Base-by-base conservation (phyloP, 1,140 invertebrate species). In the Drosophila nikananu region DNA sequence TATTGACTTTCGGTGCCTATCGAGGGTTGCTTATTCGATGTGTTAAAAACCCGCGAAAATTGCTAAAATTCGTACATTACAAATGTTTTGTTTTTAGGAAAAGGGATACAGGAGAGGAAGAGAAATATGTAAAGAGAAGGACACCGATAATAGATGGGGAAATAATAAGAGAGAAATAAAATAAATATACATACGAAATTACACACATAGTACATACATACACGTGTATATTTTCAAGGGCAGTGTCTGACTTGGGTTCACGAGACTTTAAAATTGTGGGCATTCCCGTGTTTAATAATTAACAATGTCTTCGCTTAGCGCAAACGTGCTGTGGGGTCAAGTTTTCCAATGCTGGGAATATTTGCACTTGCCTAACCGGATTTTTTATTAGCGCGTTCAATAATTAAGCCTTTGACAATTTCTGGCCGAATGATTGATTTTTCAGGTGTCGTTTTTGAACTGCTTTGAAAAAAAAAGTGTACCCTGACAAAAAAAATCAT, bases 251-350 rank as follows among this genome's bases (percentile, higher is more conserved):
- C 62, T 37, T 67, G 44, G 27, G 48, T 37, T 63, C 21, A 67
- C 37, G 25, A 68, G 66, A 49, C 62, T 32, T 42, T 6, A 17
- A n/a, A 49, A 21, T 52, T 52, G 30, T 68, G 67, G 67, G 63
- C 30, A 54, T 71, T 54, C 48, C 67, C 63, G 46, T n/a, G 44
- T 37, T 71, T 7, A 68, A 68, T 46, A 39, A 71, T 48, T 71
- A 35, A 71, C 10, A 6, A 21, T 37, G 13, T 19, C 21, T 21
- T 42, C 6, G 27, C 32, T 32, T 27, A 39, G 15, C 15, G 13
- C n/a, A 32, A 52, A 67, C 63, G 49, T 71, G 67, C 54, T 52
- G 48, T n/a, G 30, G 12, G 21, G 37, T 7, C 10, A 23, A 67
- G 63, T 67, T 54, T 30, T n/a, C 5, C 21, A 35, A 8, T 15